These are phyloP conservation scores for Rhabditoides inermis DNA, from an alignment of 2,888 invertebrate genomes.

Conservation along the genomic window DNA sequence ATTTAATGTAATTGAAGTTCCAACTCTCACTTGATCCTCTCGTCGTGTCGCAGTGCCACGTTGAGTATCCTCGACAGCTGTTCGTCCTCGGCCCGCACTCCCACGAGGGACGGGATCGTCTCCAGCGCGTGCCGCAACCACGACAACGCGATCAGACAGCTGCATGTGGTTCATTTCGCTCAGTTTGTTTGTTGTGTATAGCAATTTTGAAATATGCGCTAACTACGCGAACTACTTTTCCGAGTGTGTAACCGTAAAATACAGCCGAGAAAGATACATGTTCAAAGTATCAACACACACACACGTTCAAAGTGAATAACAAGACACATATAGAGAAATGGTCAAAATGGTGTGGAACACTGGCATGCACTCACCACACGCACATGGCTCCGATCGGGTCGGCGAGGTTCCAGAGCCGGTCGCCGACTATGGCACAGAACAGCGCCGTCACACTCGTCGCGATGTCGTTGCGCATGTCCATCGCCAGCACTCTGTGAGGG, in stretches of 20 bases:
- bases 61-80: constrained; percentile 41
- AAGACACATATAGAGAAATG: too few species aligned
- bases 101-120: constrained; percentile 45
- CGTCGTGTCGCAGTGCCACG: constrained; percentile 48
- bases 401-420: constrained; percentile 52
- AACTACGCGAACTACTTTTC: neutral
- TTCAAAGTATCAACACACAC: too few species aligned
- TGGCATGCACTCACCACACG: constrained; percentile 35
- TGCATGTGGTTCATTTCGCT: too few species aligned
- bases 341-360: too few species aligned
- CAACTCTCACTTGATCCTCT: constrained; percentile 38
- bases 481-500: constrained; percentile 51
- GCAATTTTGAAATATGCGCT: neutral
- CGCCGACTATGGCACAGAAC: constrained; percentile 54
- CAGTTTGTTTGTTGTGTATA: too few species aligned
- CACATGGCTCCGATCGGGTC: constrained; percentile 58
- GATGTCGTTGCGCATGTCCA: constrained; percentile 58
- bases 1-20: too few species aligned
- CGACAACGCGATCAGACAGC: constrained; percentile 41
- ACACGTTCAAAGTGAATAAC: too few species aligned
- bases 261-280: too few species aligned
- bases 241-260: too few species aligned
- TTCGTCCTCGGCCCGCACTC: constrained; percentile 41
- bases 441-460: constrained; percentile 55
- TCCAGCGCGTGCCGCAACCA: constrained; percentile 49